Base-by-base conservation (phyloP, 2,113 vertebrate genomes). In the Mormyrus lacerda region DNA sequence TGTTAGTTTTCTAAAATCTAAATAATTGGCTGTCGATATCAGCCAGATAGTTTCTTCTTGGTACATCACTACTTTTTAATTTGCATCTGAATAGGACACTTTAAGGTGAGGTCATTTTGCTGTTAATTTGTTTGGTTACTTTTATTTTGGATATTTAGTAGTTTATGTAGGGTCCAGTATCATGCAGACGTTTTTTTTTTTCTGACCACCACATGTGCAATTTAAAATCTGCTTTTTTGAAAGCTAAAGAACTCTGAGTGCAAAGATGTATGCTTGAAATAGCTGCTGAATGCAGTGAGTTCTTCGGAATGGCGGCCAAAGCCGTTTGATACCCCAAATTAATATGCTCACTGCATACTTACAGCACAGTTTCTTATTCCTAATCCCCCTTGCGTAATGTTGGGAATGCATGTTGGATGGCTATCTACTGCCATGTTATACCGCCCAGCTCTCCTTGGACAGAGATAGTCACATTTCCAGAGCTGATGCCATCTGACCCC, bases 91-190 rank as follows among this genome's bases (percentile, higher is more conserved):
- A 86, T 88, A 83, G n/a, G 31, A 69, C 61, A 55, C 7, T 86
- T 90, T 91, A 55, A 45, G 86, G 86, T 87, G n/a, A 89, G 88
- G 91, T 89, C 91, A 87, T 55, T 24, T 58, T 58, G 53, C 19
- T 24, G 53, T 24, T 6, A 2, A 51, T 21, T 55, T 19, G 21
- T 58, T 58, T 58, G 53, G 5, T 58, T 58, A 21, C 53, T 24
- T 58, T 21, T 58, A 58, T 58, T 58, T 24, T 61, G 55, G 55
- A 61, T 61, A 61, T 24, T 61, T 61, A n/a, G n/a, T 61, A 24
- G 9, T 0, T 5, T 61, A 24, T 24, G 5, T 61, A 8, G 7
- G 5, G 6, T 61, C 7, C 1, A 58, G 0, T 58, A 5, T 58
- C 53, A 58, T 58, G 2, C 24, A 58, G 5, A 58, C 4, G 2